A percentile compares a stretch with the other conserved stretches of the same genome.
phyloP scores from a whole-genome alignment of 2,888 invertebrate species.

The Monochamus alternatus region DNA sequence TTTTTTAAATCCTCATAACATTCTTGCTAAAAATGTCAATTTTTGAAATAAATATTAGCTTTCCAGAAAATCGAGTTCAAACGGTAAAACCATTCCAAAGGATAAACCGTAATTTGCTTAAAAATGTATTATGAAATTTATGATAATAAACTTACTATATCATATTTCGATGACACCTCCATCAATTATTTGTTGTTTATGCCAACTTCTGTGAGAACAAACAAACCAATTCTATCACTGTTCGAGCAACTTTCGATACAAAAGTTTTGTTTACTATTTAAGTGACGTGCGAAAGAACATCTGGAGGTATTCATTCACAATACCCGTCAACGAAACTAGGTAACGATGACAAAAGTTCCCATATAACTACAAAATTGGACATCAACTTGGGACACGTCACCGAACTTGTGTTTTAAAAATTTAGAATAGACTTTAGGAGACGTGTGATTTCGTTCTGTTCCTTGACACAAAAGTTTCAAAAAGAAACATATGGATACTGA shows the following conservation, averaged over 20 bases:
- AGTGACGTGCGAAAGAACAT: constrained; percentile 38
- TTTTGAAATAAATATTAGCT: not conserved
- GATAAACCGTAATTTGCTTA: not conserved
- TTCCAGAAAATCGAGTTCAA: not conserved
- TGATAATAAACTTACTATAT: not conserved
- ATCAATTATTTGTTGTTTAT: not conserved
- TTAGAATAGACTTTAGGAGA: not conserved
- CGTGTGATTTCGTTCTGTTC: not conserved
- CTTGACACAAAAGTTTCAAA: not conserved
- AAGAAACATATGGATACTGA: not conserved
- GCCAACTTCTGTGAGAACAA: constrained; percentile 18
- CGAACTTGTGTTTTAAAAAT: constrained; percentile 21
- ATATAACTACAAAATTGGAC: constrained; percentile 3
- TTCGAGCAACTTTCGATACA: constrained; percentile 31
- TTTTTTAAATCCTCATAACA: no score
- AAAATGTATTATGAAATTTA: not conserved
- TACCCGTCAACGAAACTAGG: constrained; percentile 19
- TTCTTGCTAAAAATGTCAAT: no score
- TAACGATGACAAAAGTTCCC: constrained; percentile 10
- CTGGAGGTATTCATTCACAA: constrained; percentile 23
- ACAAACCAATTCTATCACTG: constrained; percentile 15
- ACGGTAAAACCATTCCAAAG: no score
- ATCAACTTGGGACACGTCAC: not conserved
- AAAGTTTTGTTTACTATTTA: constrained; percentile 36
- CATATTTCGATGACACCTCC: not conserved